Conservation (phyloP, 2,113 vertebrate genomes). For the Salvelinus fontinalis region DNA sequence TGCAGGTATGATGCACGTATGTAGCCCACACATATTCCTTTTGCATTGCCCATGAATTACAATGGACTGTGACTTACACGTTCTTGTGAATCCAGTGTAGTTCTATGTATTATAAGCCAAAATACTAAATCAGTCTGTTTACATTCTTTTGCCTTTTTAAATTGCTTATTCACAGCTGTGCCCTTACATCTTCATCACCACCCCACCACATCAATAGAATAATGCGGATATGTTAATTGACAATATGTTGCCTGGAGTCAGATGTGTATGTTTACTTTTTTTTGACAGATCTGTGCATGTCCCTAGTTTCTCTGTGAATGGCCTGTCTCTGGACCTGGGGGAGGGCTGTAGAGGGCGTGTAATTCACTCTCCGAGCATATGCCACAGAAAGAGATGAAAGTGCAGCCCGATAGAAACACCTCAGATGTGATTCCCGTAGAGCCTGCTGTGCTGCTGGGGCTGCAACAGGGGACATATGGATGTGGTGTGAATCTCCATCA, state of each 20-base stretch:
- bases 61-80: neutral
- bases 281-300: constrained; percentile 14
- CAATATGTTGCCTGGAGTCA: constrained; percentile 71
- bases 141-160: neutral
- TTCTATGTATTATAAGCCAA: neutral
- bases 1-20: neutral
- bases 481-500: constrained; percentile 16
- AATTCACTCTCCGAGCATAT: constrained; percentile 25
- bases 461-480: constrained; percentile 12
- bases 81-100: neutral
- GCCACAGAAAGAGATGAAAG: neutral
- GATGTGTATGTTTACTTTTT: constrained; percentile 1
- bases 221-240: constrained; percentile 70
- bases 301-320: constrained; percentile 29
- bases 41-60: neutral
- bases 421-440: neutral
- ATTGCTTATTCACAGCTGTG: constrained; percentile 43
- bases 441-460: neutral
- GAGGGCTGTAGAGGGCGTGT: constrained; percentile 7
- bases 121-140: neutral
- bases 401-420: neutral
- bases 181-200: constrained; percentile 63
- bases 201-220: constrained; percentile 62
- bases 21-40: neutral
- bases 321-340: constrained; percentile 25